A percentile compares a stretch with the other conserved stretches of the same genome.
Evolutionary conservation across 2,888 invertebrate genomes (phyloP).

Genomic region (Tanypteryx hageni): DNA sequence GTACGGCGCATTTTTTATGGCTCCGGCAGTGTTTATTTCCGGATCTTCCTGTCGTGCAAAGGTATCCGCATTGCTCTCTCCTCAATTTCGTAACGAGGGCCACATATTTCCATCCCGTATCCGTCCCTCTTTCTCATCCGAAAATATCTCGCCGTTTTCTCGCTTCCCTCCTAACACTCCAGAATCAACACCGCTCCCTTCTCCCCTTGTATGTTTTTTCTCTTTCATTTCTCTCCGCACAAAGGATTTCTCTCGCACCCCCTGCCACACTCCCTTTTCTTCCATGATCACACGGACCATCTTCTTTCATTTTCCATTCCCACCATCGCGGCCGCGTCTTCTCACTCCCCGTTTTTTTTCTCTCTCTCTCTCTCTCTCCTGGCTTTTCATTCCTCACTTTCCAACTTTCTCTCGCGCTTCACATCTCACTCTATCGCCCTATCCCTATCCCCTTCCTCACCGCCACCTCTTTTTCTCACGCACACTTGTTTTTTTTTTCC

Average conservation of each 20-base stretch:
- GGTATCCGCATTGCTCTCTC: too few relatives aligned
- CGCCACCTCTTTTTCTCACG: background rate
- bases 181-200: background rate
- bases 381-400: too few relatives aligned
- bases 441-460: background rate
- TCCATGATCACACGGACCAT: background rate
- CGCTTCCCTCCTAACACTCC: too few relatives aligned
- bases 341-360: background rate
- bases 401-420: background rate
- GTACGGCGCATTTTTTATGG: too few relatives aligned
- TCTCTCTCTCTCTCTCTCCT: background rate
- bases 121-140: background rate
- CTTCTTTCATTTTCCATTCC: background rate
- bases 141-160: background rate
- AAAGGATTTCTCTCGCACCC: background rate
- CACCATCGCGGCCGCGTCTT: background rate
- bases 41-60: too few relatives aligned
- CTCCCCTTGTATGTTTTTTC: background rate
- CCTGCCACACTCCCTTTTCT: background rate
- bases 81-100: background rate
- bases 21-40: too few relatives aligned
- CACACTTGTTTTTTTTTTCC: background rate
- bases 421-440: too few relatives aligned
- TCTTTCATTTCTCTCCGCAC: background rate
- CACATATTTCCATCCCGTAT: background rate